These are phyloP conservation scores for Carterocephalus palaemon DNA, from an alignment of 2,888 invertebrate species.

Conservation along the genomic window DNA sequence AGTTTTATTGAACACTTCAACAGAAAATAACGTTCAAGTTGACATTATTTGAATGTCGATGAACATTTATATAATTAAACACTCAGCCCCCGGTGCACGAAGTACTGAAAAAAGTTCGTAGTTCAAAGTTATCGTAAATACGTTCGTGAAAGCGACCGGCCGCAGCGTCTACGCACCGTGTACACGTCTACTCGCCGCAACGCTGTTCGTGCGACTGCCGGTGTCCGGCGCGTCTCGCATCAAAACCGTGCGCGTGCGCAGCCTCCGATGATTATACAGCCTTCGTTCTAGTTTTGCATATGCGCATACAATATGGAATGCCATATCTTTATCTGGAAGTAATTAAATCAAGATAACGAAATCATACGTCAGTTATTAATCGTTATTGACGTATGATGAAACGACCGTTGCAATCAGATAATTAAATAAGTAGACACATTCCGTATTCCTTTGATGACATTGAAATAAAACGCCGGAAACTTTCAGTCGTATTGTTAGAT, in stretches of 20 bases:
- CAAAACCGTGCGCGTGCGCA: slow-evolving; percentile 53
- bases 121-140: slow-evolving; percentile 60
- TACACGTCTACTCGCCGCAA: slow-evolving; percentile 55
- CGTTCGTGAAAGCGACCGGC: slow-evolving; percentile 53
- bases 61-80: slow-evolving; percentile 47
- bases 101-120: slow-evolving; percentile 36
- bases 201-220: slow-evolving; percentile 70
- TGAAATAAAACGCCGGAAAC: slow-evolving; percentile 13
- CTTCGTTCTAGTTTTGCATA: slow-evolving; percentile 52
- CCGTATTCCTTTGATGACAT: slow-evolving; percentile 6
- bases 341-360: slow-evolving; percentile 25
- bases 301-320: slow-evolving; percentile 40
- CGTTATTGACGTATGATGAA: slow-evolving; percentile 20
- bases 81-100: slow-evolving; percentile 50
- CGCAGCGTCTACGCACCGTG: slow-evolving; percentile 36
- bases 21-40: slow-evolving; percentile 45
- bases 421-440: slow-evolving; percentile 8
- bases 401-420: slow-evolving; percentile 15
- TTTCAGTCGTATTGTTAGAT: slow-evolving; percentile 4
- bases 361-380: slow-evolving; percentile 22
- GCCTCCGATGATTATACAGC: slow-evolving; percentile 49
- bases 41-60: slow-evolving; percentile 44
- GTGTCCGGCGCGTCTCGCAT: slow-evolving; percentile 45
- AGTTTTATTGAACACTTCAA: slow-evolving; percentile 42
- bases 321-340: slow-evolving; percentile 36